Conservation (phyloP, 2,113 vertebrate genomes). For the Lasiurus cinereus region DNA sequence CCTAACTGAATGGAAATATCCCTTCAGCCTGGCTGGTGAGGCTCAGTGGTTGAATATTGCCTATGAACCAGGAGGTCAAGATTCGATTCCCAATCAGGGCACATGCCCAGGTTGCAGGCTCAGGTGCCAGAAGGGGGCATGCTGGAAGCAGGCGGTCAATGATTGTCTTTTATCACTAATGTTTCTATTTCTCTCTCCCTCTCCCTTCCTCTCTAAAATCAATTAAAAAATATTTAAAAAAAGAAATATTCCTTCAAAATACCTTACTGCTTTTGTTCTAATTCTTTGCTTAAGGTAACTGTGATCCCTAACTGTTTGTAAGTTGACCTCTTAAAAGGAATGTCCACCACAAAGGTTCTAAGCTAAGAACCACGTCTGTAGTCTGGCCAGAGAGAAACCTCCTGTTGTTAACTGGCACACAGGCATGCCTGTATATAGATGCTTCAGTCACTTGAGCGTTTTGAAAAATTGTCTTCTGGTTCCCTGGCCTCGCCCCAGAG, state of each 20-base stretch:
- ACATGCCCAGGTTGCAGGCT: no score
- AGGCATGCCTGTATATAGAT: neutral
- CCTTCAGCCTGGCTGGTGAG: neutral
- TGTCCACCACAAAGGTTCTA: neutral
- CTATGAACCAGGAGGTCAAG: no score
- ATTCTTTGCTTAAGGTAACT: neutral
- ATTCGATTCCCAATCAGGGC: no score
- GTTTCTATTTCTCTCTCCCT: no score
- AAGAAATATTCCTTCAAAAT: neutral
- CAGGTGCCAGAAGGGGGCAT: no score
- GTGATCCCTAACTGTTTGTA: neutral
- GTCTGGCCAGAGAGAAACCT: neutral
- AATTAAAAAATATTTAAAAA: neutral
- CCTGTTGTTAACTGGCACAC: neutral
- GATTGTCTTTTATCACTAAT: no score
- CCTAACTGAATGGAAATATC: constrained; percentile 20
- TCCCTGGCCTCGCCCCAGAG: neutral
- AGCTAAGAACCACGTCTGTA: neutral
- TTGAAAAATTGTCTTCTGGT: neutral
- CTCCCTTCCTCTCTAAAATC: no score
- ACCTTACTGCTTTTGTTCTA: neutral
- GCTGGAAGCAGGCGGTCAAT: no score
- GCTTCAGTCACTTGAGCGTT: neutral
- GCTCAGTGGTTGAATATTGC: no score
- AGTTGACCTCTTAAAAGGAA: neutral